Conservation (phyloP, 2,113 vertebrate genomes). For the Probosciger aterrimus region DNA sequence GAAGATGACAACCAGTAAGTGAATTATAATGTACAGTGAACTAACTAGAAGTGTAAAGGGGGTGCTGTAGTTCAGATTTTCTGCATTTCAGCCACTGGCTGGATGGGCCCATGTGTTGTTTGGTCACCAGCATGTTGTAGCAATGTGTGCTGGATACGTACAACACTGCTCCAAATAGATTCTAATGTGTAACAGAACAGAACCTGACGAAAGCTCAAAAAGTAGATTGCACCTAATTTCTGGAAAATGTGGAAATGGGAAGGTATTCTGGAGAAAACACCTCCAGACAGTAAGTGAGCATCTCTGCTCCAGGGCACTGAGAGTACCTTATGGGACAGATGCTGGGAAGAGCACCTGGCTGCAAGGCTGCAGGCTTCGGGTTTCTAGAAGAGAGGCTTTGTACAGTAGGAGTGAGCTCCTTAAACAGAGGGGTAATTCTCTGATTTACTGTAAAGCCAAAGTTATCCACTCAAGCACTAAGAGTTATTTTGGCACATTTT, state of each 20-base stretch:
- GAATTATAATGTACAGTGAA: not conserved
- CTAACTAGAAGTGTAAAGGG: not conserved
- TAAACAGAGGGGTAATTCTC: not conserved
- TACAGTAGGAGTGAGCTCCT: not conserved
- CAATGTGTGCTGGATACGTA: not conserved
- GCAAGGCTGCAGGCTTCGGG: not conserved
- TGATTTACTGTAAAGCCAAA: not conserved
- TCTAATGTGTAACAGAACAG: not conserved
- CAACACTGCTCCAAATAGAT: not conserved
- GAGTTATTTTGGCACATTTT: not conserved
- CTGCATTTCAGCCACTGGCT: not conserved
- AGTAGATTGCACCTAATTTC: not conserved
- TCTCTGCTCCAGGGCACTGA: not conserved
- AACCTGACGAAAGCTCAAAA: not conserved
- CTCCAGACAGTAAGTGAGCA: not conserved
- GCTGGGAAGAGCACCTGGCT: not conserved
- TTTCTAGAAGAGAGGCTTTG: not conserved
- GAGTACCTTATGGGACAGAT: not conserved
- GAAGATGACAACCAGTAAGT: not conserved
- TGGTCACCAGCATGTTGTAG: not conserved
- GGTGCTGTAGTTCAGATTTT: not conserved
- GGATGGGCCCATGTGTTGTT: too few species aligned
- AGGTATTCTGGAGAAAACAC: not conserved
- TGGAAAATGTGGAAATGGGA: not conserved
- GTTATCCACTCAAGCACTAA: not conserved